Base-by-base conservation (phyloP, 1,140 invertebrate species). In the Amyelois transitella region DNA sequence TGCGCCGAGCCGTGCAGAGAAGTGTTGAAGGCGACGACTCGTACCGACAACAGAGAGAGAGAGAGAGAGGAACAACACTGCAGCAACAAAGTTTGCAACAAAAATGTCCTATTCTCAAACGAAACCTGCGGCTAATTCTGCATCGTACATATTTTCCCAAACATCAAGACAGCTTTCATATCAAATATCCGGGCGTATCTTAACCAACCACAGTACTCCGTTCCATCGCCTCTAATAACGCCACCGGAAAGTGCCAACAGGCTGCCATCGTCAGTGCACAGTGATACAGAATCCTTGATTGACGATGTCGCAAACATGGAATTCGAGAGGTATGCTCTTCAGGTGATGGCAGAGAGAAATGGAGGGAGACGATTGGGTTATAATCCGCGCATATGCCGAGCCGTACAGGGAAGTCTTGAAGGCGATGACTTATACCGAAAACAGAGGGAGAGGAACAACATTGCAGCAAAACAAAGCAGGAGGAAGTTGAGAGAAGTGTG, bases 381-480 rank as follows among this genome's bases (percentile, higher is more conserved):
- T 25, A 82, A 80, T 28, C 77, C 75, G 0, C 48, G 72, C 12
- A 79, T 81, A 74, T 64, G 70, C 0, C 60, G 78, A 6, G 61
- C 72, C 0, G 69, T 77, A 4, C 70, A 89, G 92, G 22, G 94
- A 91, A 85, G 69, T 19, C 75, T 82, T 18, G 70, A 80, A n/a
- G 69, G 58, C 0, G 67, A 91, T 14, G 96, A 97, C 73, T 92
- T 93, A 0, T 98, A 99, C 75, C 94, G 93, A 88, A 96, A 97
- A 72, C 90, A 96, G 48, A 87, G 98, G 5, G 91, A 94, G 52
- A 97, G 97, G 75, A 99, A 99, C 77, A 99, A 99, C 79, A 95
- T 95, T 62, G 97, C 97, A 0, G 98, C 98, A 0, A 99, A 99
- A 79, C 91, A 96, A 52, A 98, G 96, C 0, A 89, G 95, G 0